Percentiles rank a stretch among this genome's conserved stretches.
phyloP scores from a whole-genome alignment of 2,113 vertebrate genomes.

The Canis aureus region DNA sequence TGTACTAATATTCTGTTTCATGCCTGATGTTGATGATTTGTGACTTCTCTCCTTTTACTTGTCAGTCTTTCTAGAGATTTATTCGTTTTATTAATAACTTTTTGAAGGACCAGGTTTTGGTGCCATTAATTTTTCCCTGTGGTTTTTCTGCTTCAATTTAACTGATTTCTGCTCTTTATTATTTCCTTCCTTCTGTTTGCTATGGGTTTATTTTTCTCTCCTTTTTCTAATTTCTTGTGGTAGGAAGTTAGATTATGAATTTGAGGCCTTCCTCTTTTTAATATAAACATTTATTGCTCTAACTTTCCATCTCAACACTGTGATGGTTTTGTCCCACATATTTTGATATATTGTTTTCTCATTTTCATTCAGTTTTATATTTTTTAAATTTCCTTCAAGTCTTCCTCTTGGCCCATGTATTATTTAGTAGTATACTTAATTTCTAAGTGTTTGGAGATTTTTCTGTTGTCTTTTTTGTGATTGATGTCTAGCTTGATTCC shows the following conservation, averaged over 20 bases:
- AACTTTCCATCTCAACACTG: not conserved
- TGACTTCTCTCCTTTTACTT: not conserved
- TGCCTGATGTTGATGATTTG: not conserved
- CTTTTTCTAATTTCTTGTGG: not conserved
- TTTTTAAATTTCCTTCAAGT: not conserved
- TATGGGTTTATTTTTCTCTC: not conserved
- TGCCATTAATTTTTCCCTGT: not conserved
- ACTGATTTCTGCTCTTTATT: slow-evolving; percentile 6
- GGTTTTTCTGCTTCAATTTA: slow-evolving; percentile 15
- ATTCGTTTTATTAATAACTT: not conserved
- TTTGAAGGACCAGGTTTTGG: not conserved
- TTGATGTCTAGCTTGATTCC: not conserved
- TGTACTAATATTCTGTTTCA: not conserved
- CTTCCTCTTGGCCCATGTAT: not conserved
- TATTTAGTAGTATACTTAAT: not conserved
- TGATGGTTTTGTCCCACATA: not conserved
- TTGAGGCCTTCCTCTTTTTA: not conserved
- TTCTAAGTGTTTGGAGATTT: slow-evolving; percentile 48
- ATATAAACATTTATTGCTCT: not conserved
- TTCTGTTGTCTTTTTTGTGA: not conserved
- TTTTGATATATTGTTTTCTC: not conserved
- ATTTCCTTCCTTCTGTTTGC: not conserved
- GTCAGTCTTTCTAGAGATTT: not conserved
- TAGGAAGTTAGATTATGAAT: slow-evolving; percentile 12
- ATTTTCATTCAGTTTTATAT: not conserved